phyloP scores from a whole-genome alignment of 2,113 vertebrate genomes.

The Tautogolabrus adspersus region DNA sequence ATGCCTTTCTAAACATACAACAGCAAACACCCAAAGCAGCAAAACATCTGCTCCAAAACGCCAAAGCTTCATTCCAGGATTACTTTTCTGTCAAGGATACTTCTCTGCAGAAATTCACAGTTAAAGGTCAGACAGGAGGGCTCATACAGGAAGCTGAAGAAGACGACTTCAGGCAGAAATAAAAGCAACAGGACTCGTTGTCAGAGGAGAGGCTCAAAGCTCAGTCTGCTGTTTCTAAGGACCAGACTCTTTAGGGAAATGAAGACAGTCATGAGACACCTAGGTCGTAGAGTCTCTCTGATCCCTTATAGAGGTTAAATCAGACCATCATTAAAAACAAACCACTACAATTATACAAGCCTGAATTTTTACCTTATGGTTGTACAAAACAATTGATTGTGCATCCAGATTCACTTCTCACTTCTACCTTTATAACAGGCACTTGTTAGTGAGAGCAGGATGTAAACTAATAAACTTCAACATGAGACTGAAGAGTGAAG shows the following conservation, averaged over 20 bases:
- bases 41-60: constrained; percentile 7
- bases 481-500: background rate
- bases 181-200: too few species aligned
- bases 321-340: too few species aligned
- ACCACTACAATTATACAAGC: background rate
- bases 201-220: background rate
- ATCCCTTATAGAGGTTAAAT: background rate
- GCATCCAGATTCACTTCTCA: background rate
- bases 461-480: background rate
- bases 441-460: background rate
- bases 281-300: too few species aligned
- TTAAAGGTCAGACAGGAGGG: background rate
- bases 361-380: background rate
- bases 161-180: too few species aligned
- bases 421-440: background rate
- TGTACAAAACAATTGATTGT: background rate
- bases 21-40: constrained; percentile 11
- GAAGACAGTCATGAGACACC: too few species aligned
- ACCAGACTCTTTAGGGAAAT: too few species aligned
- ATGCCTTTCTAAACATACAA: constrained; percentile 54
- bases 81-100: constrained; percentile 57
- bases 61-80: constrained; percentile 52
- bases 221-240: too few species aligned
- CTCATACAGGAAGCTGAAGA: background rate
- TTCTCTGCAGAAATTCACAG: constrained; percentile 45